phyloP scores from a whole-genome alignment of 2,113 vertebrate genomes.

The Neodontobutis hainanensis region DNA sequence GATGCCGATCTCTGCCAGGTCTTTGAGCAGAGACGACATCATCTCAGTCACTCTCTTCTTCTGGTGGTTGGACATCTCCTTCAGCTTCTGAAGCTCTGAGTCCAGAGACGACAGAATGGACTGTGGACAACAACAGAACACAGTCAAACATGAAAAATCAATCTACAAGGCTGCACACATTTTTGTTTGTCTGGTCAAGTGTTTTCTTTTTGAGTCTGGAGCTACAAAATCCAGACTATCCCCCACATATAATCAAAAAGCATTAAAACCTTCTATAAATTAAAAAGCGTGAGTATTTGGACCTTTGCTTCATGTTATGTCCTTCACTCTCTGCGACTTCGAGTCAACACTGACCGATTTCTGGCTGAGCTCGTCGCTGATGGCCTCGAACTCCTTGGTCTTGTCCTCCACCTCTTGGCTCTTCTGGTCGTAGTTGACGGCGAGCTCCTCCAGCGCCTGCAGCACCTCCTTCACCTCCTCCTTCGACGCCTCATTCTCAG shows the following conservation, averaged over 20 bases:
- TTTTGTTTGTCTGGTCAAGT: too few relatives aligned
- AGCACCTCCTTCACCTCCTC: conserved; percentile 98
- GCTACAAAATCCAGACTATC: too few relatives aligned
- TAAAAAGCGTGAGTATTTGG: too few relatives aligned
- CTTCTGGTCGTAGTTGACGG: conserved; percentile 98
- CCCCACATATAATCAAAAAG: too few relatives aligned
- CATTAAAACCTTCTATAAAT: too few relatives aligned
- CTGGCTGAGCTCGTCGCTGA: conserved; percentile 97
- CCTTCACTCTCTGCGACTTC: too few relatives aligned
- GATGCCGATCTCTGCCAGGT: conserved; percentile 95
- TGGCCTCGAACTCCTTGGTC: conserved; percentile 90
- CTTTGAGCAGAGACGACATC: conserved; percentile 97
- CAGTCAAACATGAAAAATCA: too few relatives aligned
- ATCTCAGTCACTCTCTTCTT: conserved; percentile 96
- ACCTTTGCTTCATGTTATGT: too few relatives aligned
- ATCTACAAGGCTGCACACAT: too few relatives aligned
- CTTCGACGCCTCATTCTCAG: conserved; percentile 98
- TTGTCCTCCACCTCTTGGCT: conserved; percentile 98
- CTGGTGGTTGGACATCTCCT: conserved; percentile 98
- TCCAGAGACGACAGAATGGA: conserved; percentile 91
- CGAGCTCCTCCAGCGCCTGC: conserved; percentile 95
- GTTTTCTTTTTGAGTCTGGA: too few relatives aligned
- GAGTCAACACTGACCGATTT: conserved; percentile 84
- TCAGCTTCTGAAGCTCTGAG: conserved; percentile 96
- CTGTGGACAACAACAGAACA: conserved; percentile 64